Evolutionary conservation across 2,113 vertebrate genomes (phyloP).

Genomic region (Malurus alboscapulatus): DNA sequence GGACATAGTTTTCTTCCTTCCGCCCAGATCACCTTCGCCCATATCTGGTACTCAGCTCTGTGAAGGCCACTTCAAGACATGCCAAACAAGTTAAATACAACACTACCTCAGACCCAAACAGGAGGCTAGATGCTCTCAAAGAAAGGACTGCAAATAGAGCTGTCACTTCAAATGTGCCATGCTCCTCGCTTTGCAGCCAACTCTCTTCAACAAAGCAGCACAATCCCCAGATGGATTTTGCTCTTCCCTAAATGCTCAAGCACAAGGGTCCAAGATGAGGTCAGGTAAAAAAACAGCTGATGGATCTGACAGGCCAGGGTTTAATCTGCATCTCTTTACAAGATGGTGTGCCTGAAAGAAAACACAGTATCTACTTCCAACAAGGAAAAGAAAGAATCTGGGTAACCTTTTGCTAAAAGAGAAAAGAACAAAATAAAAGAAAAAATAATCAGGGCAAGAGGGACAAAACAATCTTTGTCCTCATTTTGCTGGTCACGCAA

Average conservation of each 20-base stretch:
- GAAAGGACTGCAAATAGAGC: not conserved
- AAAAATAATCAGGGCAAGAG: not conserved
- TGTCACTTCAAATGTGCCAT: not conserved
- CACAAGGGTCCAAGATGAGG: not conserved
- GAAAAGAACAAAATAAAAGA: not conserved
- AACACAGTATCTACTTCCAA: not conserved
- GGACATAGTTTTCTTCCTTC: not conserved
- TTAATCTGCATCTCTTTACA: not conserved
- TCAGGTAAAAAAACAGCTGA: not conserved
- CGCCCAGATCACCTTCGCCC: not conserved
- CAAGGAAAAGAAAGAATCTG: not conserved
- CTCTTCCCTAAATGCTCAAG: not conserved
- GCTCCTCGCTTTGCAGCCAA: not conserved
- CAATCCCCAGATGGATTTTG: not conserved
- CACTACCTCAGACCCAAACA: not conserved
- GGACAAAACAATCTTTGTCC: constrained; percentile 42
- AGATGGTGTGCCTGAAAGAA: not conserved
- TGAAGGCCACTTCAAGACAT: not conserved
- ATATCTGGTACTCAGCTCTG: not conserved
- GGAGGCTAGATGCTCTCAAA: not conserved
- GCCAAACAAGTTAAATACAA: not conserved
- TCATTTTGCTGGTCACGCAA: not conserved
- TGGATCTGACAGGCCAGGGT: not conserved
- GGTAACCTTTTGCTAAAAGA: not conserved
- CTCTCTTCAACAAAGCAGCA: not conserved